A percentile compares a stretch with the other conserved stretches of the same genome.
Conservation (phyloP, 2,113 vertebrate genomes). For the Bufo bufo region DNA sequence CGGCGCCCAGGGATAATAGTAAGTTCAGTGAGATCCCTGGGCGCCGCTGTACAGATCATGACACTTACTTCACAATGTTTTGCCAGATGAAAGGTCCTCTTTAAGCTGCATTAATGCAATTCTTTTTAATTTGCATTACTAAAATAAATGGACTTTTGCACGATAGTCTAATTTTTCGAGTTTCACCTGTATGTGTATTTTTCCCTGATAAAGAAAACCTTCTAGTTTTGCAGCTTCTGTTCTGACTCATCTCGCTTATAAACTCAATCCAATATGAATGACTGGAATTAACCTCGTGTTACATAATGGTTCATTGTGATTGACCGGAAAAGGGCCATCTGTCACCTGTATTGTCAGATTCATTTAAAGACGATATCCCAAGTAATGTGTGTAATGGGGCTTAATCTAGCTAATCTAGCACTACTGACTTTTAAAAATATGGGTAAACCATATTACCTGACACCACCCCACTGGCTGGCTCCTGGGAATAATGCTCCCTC, state of each 20-base stretch:
- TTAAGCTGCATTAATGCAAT: too few relatives aligned
- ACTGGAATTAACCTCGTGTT: slow-evolving; percentile 9
- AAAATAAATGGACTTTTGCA: too few relatives aligned
- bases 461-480: background rate
- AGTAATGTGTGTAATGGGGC: background rate
- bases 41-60: too few relatives aligned
- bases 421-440: background rate
- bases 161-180: too few relatives aligned
- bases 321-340: slow-evolving; percentile 22
- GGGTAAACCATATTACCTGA: background rate
- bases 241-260: slow-evolving; percentile 16
- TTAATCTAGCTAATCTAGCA: background rate
- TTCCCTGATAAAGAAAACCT: too few relatives aligned
- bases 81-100: too few relatives aligned
- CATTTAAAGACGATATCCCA: background rate
- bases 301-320: slow-evolving; percentile 7
- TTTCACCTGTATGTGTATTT: too few relatives aligned
- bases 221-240: background rate
- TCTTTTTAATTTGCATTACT: too few relatives aligned
- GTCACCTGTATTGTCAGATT: slow-evolving; percentile 1
- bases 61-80: too few relatives aligned
- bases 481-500: too few relatives aligned
- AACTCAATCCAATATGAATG: slow-evolving; percentile 15
- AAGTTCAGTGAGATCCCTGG: too few relatives aligned
- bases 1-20: too few relatives aligned